phyloP scores from a whole-genome alignment of 2,113 vertebrate genomes.

The Fukomys damarensis region DNA sequence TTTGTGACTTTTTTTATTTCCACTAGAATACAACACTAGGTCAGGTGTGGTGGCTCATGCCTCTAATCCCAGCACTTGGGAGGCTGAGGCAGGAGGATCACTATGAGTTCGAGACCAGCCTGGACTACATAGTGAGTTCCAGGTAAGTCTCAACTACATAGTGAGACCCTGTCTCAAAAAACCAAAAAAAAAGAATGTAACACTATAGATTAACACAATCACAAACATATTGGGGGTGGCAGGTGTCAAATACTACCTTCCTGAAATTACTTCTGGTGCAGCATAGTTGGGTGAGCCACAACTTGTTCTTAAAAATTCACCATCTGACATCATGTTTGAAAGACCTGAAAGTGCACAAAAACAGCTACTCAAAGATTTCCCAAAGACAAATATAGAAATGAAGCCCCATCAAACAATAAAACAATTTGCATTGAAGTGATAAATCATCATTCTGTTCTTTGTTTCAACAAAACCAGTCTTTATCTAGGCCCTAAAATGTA shows the following conservation, averaged over 20 bases:
- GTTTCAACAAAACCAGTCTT: slow-evolving; percentile 31
- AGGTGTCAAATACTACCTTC: slow-evolving; percentile 90
- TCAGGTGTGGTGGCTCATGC: no score
- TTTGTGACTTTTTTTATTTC: not conserved
- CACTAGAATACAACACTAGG: not conserved
- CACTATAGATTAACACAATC: slow-evolving; percentile 32
- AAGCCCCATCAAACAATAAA: slow-evolving; percentile 48
- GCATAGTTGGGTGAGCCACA: slow-evolving; percentile 99
- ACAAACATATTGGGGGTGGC: not conserved
- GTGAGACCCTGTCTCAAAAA: no score
- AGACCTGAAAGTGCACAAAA: slow-evolving; percentile 91
- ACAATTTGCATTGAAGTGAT: slow-evolving; percentile 2
- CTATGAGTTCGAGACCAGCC: no score
- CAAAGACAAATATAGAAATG: slow-evolving; percentile 55
- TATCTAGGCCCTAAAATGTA: slow-evolving; percentile 22
- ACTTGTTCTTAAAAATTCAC: slow-evolving; percentile 98
- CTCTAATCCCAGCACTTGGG: no score
- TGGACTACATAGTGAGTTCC: no score
- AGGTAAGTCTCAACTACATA: no score
- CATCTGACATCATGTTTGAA: slow-evolving; percentile 99
- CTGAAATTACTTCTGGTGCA: slow-evolving; percentile 99
- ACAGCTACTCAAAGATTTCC: slow-evolving; percentile 78
- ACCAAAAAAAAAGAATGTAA: no score
- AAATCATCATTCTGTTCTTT: slow-evolving; percentile 46
- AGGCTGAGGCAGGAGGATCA: no score